Evolutionary conservation across 2,797 vertebrate species (phyloP).

Genomic region (Poecilia velifera): DNA sequence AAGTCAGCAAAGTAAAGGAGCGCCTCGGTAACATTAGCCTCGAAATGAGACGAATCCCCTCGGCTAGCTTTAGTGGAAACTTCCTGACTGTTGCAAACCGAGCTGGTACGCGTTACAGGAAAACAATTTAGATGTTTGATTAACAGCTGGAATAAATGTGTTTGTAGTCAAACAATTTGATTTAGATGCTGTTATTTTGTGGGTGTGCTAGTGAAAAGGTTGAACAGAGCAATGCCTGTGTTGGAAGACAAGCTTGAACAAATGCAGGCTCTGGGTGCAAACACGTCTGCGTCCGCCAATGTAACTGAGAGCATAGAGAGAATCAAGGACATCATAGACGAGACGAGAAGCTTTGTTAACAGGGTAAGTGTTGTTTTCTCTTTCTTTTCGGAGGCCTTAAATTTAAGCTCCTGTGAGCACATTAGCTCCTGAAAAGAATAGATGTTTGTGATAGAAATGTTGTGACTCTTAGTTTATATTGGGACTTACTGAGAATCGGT

Average conservation of each 20-base stretch:
- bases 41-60: slow-evolving; percentile 77
- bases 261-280: slow-evolving; percentile 74
- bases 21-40: slow-evolving; percentile 80
- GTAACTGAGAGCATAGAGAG: slow-evolving; percentile 85
- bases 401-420: background rate
- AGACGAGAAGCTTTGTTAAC: slow-evolving; percentile 87
- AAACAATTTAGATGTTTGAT: background rate
- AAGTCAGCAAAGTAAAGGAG: slow-evolving; percentile 65
- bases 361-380: slow-evolving; percentile 72
- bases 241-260: slow-evolving; percentile 79
- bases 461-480: background rate
- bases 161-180: background rate
- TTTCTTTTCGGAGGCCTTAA: background rate
- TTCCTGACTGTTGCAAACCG: slow-evolving; percentile 78
- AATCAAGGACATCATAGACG: slow-evolving; percentile 88
- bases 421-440: background rate
- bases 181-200: background rate
- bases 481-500: background rate
- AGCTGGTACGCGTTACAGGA: slow-evolving; percentile 71
- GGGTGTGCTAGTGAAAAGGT: slow-evolving; percentile 42
- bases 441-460: background rate
- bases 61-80: slow-evolving; percentile 37
- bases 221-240: slow-evolving; percentile 69
- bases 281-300: slow-evolving; percentile 75
- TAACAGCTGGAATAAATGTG: background rate